phyloP scores from a whole-genome alignment of 2,888 invertebrate species.

The Galerucella pusilla region DNA sequence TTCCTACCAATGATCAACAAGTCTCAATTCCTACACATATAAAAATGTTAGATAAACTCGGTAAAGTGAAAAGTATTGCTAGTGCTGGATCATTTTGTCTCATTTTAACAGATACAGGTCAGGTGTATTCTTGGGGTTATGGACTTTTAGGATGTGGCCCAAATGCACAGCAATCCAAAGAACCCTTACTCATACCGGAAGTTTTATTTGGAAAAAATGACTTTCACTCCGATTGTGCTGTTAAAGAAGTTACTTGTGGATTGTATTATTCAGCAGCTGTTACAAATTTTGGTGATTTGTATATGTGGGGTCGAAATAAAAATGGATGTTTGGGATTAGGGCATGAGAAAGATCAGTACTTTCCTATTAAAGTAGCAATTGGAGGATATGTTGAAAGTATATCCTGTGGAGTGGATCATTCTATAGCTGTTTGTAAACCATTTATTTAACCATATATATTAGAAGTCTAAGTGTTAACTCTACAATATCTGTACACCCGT shows the following conservation, averaged over 20 bases:
- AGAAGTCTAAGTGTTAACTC: too few relatives aligned
- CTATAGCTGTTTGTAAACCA: constrained; percentile 80
- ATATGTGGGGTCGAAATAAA: constrained; percentile 92
- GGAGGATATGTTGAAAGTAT: constrained; percentile 81
- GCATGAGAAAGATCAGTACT: constrained; percentile 82
- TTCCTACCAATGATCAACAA: constrained; percentile 72
- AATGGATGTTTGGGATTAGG: constrained; percentile 88
- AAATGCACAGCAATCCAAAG: constrained; percentile 71
- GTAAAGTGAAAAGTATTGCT: constrained; percentile 83
- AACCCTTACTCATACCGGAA: constrained; percentile 80
- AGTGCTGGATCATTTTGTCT: constrained; percentile 90
- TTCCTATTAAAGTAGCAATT: constrained; percentile 85
- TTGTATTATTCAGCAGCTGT: constrained; percentile 84
- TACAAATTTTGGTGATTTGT: constrained; percentile 85
- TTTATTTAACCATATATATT: constrained; percentile 66
- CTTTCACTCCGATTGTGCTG: constrained; percentile 77
- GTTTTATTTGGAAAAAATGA: constrained; percentile 88
- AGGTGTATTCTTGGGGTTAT: constrained; percentile 94
- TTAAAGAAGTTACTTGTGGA: constrained; percentile 77
- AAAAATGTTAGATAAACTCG: constrained; percentile 73
- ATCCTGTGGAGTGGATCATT: constrained; percentile 88
- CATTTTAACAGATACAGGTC: constrained; percentile 76
- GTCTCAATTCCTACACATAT: constrained; percentile 78
- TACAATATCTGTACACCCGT: too few relatives aligned
- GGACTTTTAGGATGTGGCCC: constrained; percentile 94